Base-by-base conservation (phyloP, 2,888 invertebrate genomes). In the Bursaphelenchus okinawaensis region DNA sequence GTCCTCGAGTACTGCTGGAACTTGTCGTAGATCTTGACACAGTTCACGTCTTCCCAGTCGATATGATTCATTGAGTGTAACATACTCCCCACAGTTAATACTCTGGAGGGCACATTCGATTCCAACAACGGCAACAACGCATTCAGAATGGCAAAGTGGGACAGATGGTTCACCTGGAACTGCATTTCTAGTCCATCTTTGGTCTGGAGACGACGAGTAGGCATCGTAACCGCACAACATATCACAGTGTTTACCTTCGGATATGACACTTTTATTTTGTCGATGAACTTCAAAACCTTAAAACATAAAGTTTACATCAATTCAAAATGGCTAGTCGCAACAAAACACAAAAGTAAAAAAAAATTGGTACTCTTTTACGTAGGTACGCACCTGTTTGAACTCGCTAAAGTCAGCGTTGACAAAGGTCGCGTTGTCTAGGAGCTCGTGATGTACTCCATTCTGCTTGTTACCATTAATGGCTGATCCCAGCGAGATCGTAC, bases 151-250 rank as follows among this genome's bases (percentile, higher is more conserved):
- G 77, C 65, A 61, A 78, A 81, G 55, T 81, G 81, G n/a, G 81
- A 67, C 60, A 81, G 69, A 62, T 80, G 81, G 66, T 81, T 81
- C 55, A 81, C 80, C 71, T 80, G 80, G 65, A 81, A 77, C 26
- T 77, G 76, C 23, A 73, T 67, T 64, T 81, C 81, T 24, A 76
- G 61, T 29, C 80, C 79, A 60, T 81, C 76, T 22, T 72, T 74
- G 51, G 73, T 76, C 55, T 75, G 70, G 51, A 70, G 58, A 57
- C 77, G 63, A 23, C 79, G 54, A 6, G 73, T 70, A 57, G 71
- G 71, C 61, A 81, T 69, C 23, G 79, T 74, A 23, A 76, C 75
- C 7, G 81, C 80, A 66, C 80, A 79, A 68, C 78, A 74, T 29
- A 81, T 63, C 29, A 81, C 52, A 20, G 75, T 70, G 66, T 81